Evolutionary conservation across 2,797 vertebrate species (phyloP), one percentile per base, ranked within the genome.

Genomic region (Microctenopoma steveboyesi): DNA sequence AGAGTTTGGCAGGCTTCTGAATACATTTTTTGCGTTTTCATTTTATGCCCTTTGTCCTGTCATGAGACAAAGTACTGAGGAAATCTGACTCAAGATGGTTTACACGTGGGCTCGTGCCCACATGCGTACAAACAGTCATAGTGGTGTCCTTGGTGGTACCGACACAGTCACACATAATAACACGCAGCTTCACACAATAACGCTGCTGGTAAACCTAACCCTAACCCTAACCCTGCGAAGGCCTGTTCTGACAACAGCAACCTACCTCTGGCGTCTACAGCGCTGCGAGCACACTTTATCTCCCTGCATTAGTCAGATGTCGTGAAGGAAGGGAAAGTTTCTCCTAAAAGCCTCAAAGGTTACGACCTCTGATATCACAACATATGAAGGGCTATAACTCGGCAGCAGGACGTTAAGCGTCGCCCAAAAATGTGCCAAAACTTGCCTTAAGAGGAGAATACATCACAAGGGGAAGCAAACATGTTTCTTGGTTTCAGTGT

Each of bases 301-400:
- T 78, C 42, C 43, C 76, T 35, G 28, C 50, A 42, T 81, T 59
- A 71, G 53, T 71, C 61, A 70, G 68, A 79, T 4, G 13, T 69
- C 64, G 60, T 11, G 54, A 73, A 86, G 86, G 86, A 89, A 91
- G 57, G 64, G 69, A 88, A 72, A 50, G 85, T 90, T 91, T 86
- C 86, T 83, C 49, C 68, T 65, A 66, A 71, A 72, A 51, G 48
- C 45, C 64, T 65, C 64, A 83, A 74, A 76, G 81, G 76, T 78
- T 68, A 54, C 72, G 74, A 81, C 70, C 85, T 80, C 55, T 77
- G 65, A 54, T 74, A 80, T 84, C 61, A 48, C 60, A 71, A 79
- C 76, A 78, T 43, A 53, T 73, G 79, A 58, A 54, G 12, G 28
- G 46, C 82, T 37, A 85, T 88, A 90, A 89, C 90, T 91, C 84